Conservation (phyloP, 1,140 invertebrate species). For the Babylonia areolata region DNA sequence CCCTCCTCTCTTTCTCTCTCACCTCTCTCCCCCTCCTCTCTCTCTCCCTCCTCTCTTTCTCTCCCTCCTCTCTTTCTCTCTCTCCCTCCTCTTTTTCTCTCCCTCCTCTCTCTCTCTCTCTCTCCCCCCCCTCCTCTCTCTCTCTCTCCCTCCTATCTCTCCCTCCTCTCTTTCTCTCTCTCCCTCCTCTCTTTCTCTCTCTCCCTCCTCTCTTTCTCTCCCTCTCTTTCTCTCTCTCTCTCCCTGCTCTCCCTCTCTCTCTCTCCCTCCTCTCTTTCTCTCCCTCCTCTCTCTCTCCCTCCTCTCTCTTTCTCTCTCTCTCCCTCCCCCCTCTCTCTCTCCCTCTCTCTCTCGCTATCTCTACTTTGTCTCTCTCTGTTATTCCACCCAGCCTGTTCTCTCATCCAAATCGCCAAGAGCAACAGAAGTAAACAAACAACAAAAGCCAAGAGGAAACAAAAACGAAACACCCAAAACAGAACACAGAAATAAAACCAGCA, state of each 20-base stretch:
- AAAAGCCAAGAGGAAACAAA: no score
- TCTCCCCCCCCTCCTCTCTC: not conserved
- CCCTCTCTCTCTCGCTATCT: not conserved
- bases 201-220: not conserved
- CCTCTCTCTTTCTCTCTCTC: not conserved
- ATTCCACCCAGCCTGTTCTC: no score
- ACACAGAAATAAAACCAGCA: no score
- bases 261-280: not conserved
- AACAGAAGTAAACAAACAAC: no score
- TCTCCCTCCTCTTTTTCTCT: not conserved
- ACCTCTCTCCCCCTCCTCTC: not conserved
- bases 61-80: not conserved
- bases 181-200: not conserved
- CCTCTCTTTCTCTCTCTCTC: not conserved
- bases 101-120: not conserved
- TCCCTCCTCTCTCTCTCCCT: not conserved
- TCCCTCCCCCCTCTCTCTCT: not conserved
- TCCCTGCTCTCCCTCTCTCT: not conserved
- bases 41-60: not conserved
- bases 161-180: not conserved
- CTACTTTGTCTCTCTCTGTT: not conserved
- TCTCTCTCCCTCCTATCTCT: not conserved
- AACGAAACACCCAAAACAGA: no score
- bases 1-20: no score
- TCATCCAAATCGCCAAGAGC: no score